These are phyloP conservation scores for Cranoglanis bouderius DNA, from an alignment of 2,113 vertebrate species.

Conservation along the genomic window DNA sequence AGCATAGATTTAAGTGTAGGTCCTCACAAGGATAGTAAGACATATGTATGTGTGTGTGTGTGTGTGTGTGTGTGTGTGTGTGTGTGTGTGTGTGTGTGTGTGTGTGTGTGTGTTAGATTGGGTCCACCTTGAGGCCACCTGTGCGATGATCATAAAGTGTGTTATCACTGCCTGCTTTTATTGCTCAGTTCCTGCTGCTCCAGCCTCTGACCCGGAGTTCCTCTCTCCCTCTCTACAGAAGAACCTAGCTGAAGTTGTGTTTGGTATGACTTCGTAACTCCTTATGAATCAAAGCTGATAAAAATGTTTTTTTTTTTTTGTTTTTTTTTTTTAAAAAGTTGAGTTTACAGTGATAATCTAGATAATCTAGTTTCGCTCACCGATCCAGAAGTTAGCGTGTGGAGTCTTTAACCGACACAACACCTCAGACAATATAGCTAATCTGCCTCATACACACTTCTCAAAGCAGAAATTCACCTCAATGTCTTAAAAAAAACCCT, in stretches of 20 bases:
- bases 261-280: neutral
- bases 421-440: no score
- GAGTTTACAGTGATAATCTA: neutral
- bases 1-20: neutral
- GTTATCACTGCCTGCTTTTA: constrained; percentile 71
- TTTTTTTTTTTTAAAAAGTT: no score
- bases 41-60: neutral
- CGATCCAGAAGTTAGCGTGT: no score
- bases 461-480: no score
- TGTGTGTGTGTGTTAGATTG: neutral
- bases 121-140: constrained; percentile 65
- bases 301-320: no score
- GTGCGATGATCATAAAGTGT: constrained; percentile 76
- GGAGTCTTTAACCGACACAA: no score
- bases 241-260: constrained; percentile 31
- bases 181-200: constrained; percentile 67
- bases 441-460: no score
- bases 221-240: constrained; percentile 54
- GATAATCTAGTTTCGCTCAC: no score
- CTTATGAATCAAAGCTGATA: neutral
- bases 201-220: constrained; percentile 58
- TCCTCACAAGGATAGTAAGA: neutral
- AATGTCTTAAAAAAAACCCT: no score
- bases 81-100: neutral
- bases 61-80: neutral